Evolutionary conservation across 2,113 vertebrate genomes (phyloP).

Genomic region (Myotis lucifugus): DNA sequence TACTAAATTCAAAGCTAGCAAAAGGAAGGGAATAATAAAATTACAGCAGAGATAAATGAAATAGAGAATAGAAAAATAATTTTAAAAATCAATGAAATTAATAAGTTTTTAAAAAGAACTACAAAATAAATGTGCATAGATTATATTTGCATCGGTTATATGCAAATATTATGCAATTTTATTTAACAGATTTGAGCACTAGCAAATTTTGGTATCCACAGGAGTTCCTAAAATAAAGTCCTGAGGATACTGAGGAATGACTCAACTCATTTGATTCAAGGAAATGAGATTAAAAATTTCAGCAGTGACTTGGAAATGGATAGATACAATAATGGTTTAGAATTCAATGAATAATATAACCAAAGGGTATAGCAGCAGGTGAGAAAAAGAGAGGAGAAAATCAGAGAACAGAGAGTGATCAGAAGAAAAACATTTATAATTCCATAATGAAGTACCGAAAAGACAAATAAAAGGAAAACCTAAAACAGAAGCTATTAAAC

Average conservation of each 20-base stretch:
- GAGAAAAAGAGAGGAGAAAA: background rate
- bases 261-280: background rate
- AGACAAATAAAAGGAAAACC: background rate
- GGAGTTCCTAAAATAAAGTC: background rate
- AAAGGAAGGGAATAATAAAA: background rate
- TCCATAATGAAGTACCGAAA: background rate
- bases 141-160: background rate
- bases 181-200: background rate
- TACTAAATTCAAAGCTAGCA: background rate
- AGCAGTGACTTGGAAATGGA: background rate
- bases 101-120: background rate
- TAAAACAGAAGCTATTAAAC: background rate
- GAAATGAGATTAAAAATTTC: background rate
- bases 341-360: background rate
- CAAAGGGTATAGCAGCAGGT: background rate
- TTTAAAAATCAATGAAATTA: background rate
- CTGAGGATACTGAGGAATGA: background rate
- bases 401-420: background rate
- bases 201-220: background rate
- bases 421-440: background rate
- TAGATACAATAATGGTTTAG: background rate
- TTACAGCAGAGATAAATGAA: background rate
- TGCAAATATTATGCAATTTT: background rate
- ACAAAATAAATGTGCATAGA: background rate
- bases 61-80: background rate